Evolutionary conservation across 2,113 vertebrate genomes (phyloP).

Genomic region (Mionectes macconnelli): DNA sequence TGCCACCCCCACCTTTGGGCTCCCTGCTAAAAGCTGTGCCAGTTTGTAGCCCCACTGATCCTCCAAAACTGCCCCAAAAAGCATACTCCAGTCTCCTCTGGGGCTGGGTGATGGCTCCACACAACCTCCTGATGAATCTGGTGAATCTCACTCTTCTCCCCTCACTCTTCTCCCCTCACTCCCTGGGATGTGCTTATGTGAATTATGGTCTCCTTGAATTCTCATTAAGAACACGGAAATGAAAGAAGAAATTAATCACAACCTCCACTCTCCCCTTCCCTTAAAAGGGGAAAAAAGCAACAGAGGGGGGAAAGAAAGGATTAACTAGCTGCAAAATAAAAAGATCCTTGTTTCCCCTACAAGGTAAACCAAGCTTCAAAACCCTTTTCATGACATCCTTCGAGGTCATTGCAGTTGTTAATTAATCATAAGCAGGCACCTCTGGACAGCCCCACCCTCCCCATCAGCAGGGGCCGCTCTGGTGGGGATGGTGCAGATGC

Average conservation of each 20-base stretch:
- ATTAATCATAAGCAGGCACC: neutral
- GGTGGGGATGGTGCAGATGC: neutral
- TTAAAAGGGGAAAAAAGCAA: neutral
- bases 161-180: neutral
- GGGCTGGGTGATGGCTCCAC: neutral
- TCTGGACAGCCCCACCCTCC: neutral
- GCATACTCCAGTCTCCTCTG: neutral
- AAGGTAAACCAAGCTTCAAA: neutral
- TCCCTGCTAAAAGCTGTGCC: neutral
- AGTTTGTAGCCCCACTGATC: neutral
- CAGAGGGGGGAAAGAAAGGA: neutral
- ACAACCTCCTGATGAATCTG: neutral
- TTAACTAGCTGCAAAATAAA: neutral
- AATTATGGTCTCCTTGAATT: neutral
- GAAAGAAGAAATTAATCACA: neutral
- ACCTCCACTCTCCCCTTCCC: neutral
- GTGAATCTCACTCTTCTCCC: neutral
- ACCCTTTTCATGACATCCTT: neutral
- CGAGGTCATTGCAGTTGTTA: neutral
- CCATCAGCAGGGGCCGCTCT: neutral
- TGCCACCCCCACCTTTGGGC: neutral
- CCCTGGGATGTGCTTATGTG: neutral
- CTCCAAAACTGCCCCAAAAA: neutral
- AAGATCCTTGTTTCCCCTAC: slow-evolving; percentile 8
- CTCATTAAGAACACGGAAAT: neutral